phyloP scores from a whole-genome alignment of 2,113 vertebrate species.

The Ornithorhynchus anatinus region DNA sequence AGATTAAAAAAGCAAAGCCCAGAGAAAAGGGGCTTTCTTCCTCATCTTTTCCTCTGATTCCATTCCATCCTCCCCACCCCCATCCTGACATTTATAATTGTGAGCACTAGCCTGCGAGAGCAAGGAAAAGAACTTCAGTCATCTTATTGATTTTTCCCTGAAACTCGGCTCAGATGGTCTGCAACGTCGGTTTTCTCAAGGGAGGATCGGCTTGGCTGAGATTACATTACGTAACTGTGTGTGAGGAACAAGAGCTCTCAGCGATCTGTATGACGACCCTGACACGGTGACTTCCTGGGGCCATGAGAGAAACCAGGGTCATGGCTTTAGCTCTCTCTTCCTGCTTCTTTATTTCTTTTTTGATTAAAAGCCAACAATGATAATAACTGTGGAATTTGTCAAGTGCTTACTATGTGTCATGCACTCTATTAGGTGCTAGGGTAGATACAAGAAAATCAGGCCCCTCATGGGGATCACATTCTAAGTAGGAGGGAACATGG shows the following conservation, averaged over 20 bases:
- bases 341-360: neutral
- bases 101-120: accelerated
- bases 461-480: no score
- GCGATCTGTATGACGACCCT: neutral
- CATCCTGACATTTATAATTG: no score
- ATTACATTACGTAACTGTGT: accelerated
- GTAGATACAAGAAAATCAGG: no score
- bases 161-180: neutral
- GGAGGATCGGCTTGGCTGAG: neutral
- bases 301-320: neutral
- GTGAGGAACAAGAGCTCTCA: neutral
- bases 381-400: no score
- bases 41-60: neutral
- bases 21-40: neutral
- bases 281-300: accelerated
- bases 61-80: neutral
- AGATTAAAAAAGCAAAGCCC: no score
- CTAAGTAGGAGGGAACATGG: no score
- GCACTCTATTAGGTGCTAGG: no score
- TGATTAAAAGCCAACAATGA: neutral
- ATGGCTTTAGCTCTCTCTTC: neutral
- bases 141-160: neutral
- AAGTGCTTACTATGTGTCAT: no score
- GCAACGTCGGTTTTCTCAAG: neutral
- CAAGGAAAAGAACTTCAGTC: neutral